Evolutionary conservation across 2,797 vertebrate species (phyloP).

Genomic region (Fistularia tabacaria): DNA sequence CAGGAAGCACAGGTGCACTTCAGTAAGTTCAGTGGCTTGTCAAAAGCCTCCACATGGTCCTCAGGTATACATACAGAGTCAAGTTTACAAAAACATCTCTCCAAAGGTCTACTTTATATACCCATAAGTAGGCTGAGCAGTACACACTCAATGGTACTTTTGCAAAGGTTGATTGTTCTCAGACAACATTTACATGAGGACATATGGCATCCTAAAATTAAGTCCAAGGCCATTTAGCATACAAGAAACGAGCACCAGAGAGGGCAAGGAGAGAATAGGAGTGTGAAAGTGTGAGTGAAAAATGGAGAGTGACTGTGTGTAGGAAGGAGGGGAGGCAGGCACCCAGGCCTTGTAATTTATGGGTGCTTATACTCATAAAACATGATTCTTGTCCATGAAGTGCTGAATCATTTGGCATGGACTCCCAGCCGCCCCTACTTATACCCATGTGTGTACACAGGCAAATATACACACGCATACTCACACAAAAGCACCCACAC

Average conservation of each 20-base stretch:
- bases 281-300: not conserved
- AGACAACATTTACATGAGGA: constrained; percentile 18
- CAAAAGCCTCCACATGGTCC: constrained; percentile 52
- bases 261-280: not conserved
- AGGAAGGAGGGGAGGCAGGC: constrained; percentile 29
- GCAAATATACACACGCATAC: constrained; percentile 13
- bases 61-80: constrained; percentile 59
- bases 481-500: constrained; percentile 7
- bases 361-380: constrained; percentile 64
- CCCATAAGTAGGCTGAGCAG: constrained; percentile 15
- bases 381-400: constrained; percentile 69
- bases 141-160: constrained; percentile 17
- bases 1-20: constrained; percentile 58
- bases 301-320: constrained; percentile 6
- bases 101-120: constrained; percentile 12
- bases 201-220: constrained; percentile 9
- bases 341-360: constrained; percentile 57
- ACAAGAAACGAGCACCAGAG: not conserved
- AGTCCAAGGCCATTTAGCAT: not conserved
- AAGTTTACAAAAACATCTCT: constrained; percentile 22
- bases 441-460: constrained; percentile 27
- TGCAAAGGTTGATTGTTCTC: constrained; percentile 1
- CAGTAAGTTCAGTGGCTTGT: constrained; percentile 52
- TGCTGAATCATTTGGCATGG: constrained; percentile 63
- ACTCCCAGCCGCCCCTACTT: constrained; percentile 51